Base-by-base conservation (phyloP, 1,140 invertebrate species). In the Frieseomelitta varia region DNA sequence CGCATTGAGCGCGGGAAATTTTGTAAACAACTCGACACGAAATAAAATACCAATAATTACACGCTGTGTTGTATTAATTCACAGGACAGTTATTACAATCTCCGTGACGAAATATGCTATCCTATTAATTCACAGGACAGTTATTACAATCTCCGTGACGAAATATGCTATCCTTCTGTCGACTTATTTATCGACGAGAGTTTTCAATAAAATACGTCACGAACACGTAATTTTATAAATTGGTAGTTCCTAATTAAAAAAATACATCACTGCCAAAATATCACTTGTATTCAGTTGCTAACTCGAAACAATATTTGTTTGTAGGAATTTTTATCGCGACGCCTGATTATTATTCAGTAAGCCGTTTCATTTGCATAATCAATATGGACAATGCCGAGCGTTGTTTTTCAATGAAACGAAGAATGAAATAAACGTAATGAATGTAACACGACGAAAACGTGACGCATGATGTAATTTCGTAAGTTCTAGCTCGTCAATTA, bases 301-400 rank as follows among this genome's bases (percentile, higher is more conserved):
- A 65, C n/a, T 12, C 21, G 15, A 39, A 56, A 39, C 6, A 14
- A 76, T 76, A 47, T 47, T 27, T 27, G 2, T 63, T 63, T 4
- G 27, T 11, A 27, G 56, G 34, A 21, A 39, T 34, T 6, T 74
- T 53, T 63, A 30, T 27, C 27, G 12, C 14, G 14, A n/a, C 21
- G 30, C 56, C 53, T 55, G 1, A 84, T 79, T 79, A 84, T 58
- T 27, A 84, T 84, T 77, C 63, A 39, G 21, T 4, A 80, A 84
- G 77, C 51, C 39, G 82, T 17, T 27, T 74, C 19, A 73, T 84
- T 84, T 84, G 11, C 83, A 84, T 84, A 74, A 80, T 84, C 82
- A 73, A 51, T 80, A 84, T 61, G 14, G 8, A 17, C 17, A 53
- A 39, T 47, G 51, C 1, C 2, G 21, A 39, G 8, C 30, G 2